phyloP scores from a whole-genome alignment of 2,797 vertebrate genomes.

The Capromys pilorides region DNA sequence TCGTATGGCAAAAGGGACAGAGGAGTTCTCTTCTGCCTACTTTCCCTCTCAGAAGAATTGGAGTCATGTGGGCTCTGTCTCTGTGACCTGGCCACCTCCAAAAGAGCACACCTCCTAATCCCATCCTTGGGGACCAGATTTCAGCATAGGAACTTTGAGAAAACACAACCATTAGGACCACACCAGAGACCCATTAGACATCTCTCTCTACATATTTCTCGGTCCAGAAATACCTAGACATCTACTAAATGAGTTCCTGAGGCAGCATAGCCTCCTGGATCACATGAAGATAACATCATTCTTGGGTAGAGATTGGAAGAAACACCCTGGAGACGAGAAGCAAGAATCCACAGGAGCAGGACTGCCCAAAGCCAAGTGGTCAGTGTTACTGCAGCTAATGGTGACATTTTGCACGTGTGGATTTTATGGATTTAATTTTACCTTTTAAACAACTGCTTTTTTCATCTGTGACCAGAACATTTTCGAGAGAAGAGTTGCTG shows the following conservation, averaged over 20 bases:
- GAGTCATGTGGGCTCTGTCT: background rate
- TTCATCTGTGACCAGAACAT: background rate
- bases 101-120: background rate
- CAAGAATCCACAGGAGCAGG: background rate
- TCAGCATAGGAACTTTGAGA: background rate
- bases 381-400: background rate
- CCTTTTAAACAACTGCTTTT: background rate
- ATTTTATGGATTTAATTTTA: slow-evolving; percentile 34
- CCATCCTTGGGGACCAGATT: background rate
- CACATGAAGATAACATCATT: accelerated
- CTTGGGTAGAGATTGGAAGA: background rate
- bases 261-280: background rate
- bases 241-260: background rate
- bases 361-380: background rate
- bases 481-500: background rate
- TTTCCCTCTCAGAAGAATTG: background rate
- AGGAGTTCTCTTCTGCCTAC: background rate
- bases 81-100: background rate
- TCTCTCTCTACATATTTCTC: background rate
- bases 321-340: background rate
- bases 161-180: too few relatives aligned
- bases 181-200: background rate
- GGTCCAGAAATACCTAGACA: background rate
- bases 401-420: background rate
- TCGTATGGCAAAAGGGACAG: background rate